Evolutionary conservation across 2,888 invertebrate genomes (phyloP).

Genomic region (Stegophylla sp.): DNA sequence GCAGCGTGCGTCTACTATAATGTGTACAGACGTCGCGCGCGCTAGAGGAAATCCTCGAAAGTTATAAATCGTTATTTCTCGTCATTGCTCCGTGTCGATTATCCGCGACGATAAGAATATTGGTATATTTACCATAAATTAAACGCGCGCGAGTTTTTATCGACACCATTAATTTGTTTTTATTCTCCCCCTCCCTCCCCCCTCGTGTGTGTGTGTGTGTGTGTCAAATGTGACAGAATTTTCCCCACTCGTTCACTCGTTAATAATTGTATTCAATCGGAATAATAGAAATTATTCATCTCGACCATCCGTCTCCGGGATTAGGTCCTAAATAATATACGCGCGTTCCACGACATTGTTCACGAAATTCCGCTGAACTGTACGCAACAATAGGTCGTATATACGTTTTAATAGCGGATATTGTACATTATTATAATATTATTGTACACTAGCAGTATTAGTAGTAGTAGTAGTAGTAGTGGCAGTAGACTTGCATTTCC

Average conservation of each 20-base stretch:
- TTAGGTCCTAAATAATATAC: too few species aligned
- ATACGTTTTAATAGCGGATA: background rate
- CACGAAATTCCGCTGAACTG: too few species aligned
- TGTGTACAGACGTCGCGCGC: too few species aligned
- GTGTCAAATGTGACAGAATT: constrained; percentile 10
- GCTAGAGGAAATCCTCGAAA: constrained; percentile 18
- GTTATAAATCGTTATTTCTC: constrained; percentile 42
- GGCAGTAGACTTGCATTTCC: too few species aligned
- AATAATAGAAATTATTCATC: background rate
- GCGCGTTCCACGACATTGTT: too few species aligned
- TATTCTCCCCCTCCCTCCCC: background rate
- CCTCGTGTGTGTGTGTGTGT: too few species aligned
- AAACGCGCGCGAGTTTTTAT: background rate
- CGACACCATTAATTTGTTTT: background rate
- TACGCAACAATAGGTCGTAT: background rate
- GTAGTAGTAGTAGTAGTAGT: too few species aligned
- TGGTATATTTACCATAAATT: constrained; percentile 39
- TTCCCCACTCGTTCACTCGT: constrained; percentile 9
- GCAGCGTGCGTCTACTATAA: too few species aligned
- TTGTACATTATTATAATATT: too few species aligned
- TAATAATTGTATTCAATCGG: background rate
- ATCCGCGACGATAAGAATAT: constrained; percentile 16
- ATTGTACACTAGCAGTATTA: too few species aligned
- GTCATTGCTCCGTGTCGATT: constrained; percentile 24
- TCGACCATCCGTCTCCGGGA: background rate